phyloP scores from a whole-genome alignment of 1,140 invertebrate species.

The Geopemphigus sp. region DNA sequence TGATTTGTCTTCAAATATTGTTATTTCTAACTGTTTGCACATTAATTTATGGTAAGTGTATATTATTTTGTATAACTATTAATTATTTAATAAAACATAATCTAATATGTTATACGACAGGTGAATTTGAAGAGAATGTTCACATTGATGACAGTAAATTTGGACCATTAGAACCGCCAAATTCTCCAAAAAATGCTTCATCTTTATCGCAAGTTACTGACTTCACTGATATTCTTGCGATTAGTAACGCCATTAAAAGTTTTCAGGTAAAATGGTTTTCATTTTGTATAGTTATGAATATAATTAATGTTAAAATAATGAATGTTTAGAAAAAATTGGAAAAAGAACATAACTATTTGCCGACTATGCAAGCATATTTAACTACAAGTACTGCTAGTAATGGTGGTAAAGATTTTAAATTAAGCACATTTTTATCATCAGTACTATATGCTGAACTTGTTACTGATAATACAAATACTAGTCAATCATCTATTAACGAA shows the following conservation, averaged over 20 bases:
- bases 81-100: no score
- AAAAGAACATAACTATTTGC: conserved; percentile 39
- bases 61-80: background rate
- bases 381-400: conserved; percentile 43
- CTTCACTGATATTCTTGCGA: conserved; percentile 21
- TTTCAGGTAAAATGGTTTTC: conserved; percentile 29
- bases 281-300: background rate
- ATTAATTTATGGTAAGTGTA: background rate
- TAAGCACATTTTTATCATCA: conserved; percentile 26
- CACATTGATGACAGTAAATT: conserved; percentile 42
- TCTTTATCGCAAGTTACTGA: conserved; percentile 8
- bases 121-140: conserved; percentile 30
- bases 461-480: conserved; percentile 39
- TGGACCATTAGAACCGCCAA: conserved; percentile 30
- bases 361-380: conserved; percentile 46
- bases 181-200: conserved; percentile 32
- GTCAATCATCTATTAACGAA: conserved; percentile 26
- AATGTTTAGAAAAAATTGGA: conserved; percentile 38
- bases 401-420: conserved; percentile 40
- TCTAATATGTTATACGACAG: conserved; percentile 2
- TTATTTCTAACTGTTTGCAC: background rate
- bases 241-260: conserved; percentile 41
- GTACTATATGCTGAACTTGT: conserved; percentile 24
- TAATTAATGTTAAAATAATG: background rate
- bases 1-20: background rate